Conservation (phyloP, 2,113 vertebrate species). For the Lagopus leucura region DNA sequence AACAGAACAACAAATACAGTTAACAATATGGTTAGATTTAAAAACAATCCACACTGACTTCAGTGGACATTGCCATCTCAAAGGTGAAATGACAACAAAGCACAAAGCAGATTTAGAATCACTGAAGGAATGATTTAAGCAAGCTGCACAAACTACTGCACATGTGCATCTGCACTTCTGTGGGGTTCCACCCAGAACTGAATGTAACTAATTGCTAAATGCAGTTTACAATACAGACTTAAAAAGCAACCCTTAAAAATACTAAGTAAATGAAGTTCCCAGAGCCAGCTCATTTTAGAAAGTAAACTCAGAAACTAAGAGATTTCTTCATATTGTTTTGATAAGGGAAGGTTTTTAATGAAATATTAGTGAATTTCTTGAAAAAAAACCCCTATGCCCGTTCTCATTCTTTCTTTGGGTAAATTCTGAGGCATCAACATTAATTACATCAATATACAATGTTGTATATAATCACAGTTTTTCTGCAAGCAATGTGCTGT, state of each 20-base stretch:
- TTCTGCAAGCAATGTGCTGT: background rate
- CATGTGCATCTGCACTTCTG: background rate
- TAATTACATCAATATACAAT: background rate
- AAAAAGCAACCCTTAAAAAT: background rate
- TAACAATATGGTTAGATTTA: background rate
- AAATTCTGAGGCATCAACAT: background rate
- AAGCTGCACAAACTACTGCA: background rate
- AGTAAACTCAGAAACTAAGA: background rate
- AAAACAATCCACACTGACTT: background rate
- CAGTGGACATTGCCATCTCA: background rate
- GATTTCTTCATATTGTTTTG: background rate
- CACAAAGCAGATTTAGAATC: background rate
- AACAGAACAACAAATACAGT: background rate
- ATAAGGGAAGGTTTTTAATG: background rate
- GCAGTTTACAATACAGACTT: background rate
- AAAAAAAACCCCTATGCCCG: background rate
- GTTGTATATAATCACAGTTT: background rate
- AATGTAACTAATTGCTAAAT: background rate
- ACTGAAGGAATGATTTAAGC: background rate
- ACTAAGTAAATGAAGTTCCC: background rate
- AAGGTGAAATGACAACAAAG: background rate
- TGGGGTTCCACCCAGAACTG: background rate
- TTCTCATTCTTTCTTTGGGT: background rate
- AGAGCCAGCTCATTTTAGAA: background rate
- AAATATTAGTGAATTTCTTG: background rate